Percentiles rank a stretch among this genome's conserved stretches.
These are phyloP conservation scores for Ophioninae sp. DNA, from an alignment of 2,888 invertebrate species.

Conservation along the genomic window DNA sequence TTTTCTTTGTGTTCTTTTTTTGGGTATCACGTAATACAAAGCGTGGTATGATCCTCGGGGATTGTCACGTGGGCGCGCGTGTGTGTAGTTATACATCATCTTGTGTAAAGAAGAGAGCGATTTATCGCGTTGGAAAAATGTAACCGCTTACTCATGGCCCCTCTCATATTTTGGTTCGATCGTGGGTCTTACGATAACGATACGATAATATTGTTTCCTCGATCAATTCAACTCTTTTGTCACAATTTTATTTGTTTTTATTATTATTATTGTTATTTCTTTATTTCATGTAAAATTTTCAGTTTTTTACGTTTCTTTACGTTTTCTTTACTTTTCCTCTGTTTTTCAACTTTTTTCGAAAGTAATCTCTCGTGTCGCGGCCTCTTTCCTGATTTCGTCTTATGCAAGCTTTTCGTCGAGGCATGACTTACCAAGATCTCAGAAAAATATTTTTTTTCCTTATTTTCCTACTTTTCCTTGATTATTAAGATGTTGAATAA, in stretches of 20 bases:
- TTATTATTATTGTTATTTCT: not conserved
- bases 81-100: not conserved
- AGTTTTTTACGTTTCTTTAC: not conserved
- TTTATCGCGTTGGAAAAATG: not conserved
- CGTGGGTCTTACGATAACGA: not conserved
- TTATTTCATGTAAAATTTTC: too few relatives aligned
- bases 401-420: too few relatives aligned
- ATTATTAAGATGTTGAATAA: too few relatives aligned
- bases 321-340: not conserved
- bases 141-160: not conserved
- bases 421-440: too few relatives aligned
- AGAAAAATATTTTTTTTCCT: too few relatives aligned
- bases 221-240: not conserved
- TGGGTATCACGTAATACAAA: not conserved
- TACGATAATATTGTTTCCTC: not conserved
- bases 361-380: too few relatives aligned
- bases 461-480: too few relatives aligned
- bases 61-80: not conserved
- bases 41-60: too few relatives aligned
- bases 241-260: not conserved
- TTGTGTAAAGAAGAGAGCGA: not conserved
- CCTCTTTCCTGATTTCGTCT: too few relatives aligned
- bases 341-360: not conserved
- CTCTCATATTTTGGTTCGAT: not conserved
- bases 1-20: not conserved